Conservation (phyloP, 2,113 vertebrate species). For the Eubucco bourcierii region DNA sequence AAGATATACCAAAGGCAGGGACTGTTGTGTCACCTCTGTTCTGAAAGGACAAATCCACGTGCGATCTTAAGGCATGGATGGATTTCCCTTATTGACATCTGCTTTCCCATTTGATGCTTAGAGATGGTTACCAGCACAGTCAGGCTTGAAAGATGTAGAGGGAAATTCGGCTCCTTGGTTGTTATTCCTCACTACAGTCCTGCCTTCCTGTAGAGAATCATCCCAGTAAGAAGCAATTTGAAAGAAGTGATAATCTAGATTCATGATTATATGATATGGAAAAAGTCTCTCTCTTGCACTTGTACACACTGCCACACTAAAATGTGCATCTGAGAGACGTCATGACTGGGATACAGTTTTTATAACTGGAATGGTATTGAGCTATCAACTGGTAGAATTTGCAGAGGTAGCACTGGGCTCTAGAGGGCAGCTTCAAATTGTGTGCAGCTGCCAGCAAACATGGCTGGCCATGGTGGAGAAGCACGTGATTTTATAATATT, state of each 20-base stretch:
- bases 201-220: not conserved
- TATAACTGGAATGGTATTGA: not conserved
- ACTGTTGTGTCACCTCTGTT: not conserved
- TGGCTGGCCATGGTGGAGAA: not conserved
- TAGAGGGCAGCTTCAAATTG: not conserved
- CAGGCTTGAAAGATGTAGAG: not conserved
- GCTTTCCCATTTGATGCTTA: not conserved
- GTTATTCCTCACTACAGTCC: not conserved
- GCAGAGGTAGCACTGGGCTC: not conserved
- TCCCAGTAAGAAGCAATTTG: not conserved
- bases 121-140: not conserved
- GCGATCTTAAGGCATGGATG: not conserved
- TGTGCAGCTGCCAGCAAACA: not conserved
- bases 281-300: not conserved
- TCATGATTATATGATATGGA: not conserved
- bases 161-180: not conserved
- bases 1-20: not conserved
- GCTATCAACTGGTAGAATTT: not conserved
- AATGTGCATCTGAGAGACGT: not conserved
- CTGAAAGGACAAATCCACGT: not conserved
- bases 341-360: not conserved
- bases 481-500: not conserved
- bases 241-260: not conserved
- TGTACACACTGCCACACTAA: not conserved
- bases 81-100: not conserved